Evolutionary conservation across 1,140 invertebrate genomes (phyloP).

Genomic region (Brachionus manjavacas): DNA sequence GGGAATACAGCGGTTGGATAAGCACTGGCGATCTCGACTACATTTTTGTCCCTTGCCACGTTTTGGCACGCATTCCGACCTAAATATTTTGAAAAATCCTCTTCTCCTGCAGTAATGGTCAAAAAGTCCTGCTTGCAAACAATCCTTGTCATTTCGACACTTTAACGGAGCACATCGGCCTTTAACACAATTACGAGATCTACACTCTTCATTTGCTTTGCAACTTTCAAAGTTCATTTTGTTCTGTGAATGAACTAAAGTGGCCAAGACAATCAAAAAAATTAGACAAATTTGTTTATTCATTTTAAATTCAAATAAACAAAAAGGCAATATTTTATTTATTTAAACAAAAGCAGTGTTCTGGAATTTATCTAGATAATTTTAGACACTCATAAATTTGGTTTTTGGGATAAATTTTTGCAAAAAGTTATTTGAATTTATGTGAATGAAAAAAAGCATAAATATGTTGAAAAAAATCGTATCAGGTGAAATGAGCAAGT

Average conservation of each 20-base stretch:
- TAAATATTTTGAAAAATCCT: background rate
- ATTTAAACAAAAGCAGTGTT: background rate
- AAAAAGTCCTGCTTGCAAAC: constrained; percentile 15
- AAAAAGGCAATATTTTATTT: background rate
- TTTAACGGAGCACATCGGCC: background rate
- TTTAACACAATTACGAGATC: background rate
- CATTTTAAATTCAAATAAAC: background rate
- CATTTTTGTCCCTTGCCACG: constrained; percentile 14
- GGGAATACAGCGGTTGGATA: background rate
- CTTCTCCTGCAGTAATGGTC: constrained; percentile 1
- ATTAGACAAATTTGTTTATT: background rate
- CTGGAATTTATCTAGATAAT: too few relatives aligned
- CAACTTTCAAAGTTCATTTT: background rate
- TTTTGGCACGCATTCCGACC: background rate
- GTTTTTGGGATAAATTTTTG: too few relatives aligned
- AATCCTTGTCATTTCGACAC: background rate
- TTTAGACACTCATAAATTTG: too few relatives aligned
- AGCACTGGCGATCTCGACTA: background rate
- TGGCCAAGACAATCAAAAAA: background rate
- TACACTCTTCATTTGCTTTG: background rate
- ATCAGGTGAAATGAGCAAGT: too few relatives aligned
- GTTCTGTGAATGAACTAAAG: background rate
- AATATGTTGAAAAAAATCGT: too few relatives aligned
- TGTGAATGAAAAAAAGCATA: too few relatives aligned
- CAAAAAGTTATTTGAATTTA: too few relatives aligned